Conservation (phyloP, 2,888 invertebrate genomes). For the Scaptomyza reducta region DNA sequence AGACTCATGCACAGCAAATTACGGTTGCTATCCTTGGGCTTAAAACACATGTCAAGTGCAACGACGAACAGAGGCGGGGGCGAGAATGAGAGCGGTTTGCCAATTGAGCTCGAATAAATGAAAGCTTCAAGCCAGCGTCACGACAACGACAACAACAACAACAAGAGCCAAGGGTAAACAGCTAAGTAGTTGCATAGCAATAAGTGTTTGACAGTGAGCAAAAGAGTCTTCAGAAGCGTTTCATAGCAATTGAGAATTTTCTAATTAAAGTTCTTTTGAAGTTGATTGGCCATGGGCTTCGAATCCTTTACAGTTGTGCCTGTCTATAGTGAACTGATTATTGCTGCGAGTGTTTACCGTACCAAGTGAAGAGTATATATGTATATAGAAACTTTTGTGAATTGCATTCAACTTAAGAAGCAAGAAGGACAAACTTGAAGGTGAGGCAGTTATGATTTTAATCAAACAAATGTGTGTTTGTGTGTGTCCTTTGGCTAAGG, state of each 20-base stretch:
- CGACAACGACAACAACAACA: constrained; percentile 1
- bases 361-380: too few species aligned
- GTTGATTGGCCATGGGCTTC: background rate
- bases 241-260: background rate
- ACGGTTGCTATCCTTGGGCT: constrained; percentile 59
- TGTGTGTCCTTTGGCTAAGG: background rate
- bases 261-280: background rate
- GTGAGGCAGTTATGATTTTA: background rate
- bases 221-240: background rate
- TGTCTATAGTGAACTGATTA: background rate
- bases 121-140: constrained; percentile 1
- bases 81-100: constrained; percentile 6
- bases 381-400: background rate
- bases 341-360: too few species aligned
- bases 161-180: background rate
- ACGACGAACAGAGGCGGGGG: background rate
- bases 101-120: constrained; percentile 15
- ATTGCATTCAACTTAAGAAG: too few species aligned
- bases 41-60: constrained; percentile 43
- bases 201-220: background rate
- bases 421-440: background rate
- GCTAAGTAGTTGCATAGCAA: background rate
- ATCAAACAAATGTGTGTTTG: background rate
- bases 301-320: background rate
- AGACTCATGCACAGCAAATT: constrained; percentile 59